Percentiles rank a stretch among this genome's conserved stretches.
phyloP scores from a whole-genome alignment of 2,797 vertebrate genomes.

The Myiotriccus ornatus region DNA sequence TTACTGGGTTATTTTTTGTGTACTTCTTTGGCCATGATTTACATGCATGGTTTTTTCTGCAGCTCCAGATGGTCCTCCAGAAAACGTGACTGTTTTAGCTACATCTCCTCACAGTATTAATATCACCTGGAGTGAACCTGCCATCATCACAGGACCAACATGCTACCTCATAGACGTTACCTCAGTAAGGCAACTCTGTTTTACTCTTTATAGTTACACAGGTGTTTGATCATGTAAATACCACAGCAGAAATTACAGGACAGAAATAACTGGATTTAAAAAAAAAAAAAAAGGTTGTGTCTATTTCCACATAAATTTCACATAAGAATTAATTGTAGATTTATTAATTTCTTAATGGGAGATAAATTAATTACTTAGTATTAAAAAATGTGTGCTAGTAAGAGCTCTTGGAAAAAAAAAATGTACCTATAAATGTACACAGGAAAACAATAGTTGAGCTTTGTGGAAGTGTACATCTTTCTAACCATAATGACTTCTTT shows the following conservation, averaged over 20 bases:
- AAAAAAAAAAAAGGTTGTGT: neutral
- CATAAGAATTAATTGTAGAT: neutral
- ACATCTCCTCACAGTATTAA: conserved; percentile 83
- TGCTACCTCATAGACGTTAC: conserved; percentile 88
- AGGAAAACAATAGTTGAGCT: neutral
- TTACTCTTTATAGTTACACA: neutral
- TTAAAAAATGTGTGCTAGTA: neutral
- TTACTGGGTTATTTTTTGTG: neutral
- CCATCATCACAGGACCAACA: conserved; percentile 88
- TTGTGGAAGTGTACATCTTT: neutral
- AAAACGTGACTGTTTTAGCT: conserved; percentile 77
- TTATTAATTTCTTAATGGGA: neutral
- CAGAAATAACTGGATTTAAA: neutral
- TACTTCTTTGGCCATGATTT: neutral
- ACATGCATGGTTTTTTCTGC: neutral
- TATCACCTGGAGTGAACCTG: conserved; percentile 86
- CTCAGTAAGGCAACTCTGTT: conserved; percentile 70
- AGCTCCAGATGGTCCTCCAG: conserved; percentile 91
- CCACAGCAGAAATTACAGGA: neutral
- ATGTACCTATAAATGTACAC: neutral
- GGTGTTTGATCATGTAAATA: neutral
- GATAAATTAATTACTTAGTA: neutral
- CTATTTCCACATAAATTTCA: neutral
- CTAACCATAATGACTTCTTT: neutral
- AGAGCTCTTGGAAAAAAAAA: neutral